Base-by-base conservation (phyloP, 2,888 invertebrate species). In the Neoscelio sp. region DNA sequence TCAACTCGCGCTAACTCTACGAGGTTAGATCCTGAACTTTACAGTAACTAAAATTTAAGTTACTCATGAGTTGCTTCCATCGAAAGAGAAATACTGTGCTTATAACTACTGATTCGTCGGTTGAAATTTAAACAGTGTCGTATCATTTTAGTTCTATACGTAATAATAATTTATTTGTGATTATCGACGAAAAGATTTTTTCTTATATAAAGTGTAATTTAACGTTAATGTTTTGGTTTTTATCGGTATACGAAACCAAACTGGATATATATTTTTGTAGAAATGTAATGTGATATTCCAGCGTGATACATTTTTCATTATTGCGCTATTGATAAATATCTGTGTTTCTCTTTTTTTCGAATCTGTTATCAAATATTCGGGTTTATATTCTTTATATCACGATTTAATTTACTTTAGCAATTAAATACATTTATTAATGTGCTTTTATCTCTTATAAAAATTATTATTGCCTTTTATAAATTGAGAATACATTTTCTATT, bases 11-110 rank as follows among this genome's bases (percentile, higher is more conserved):
- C 50, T 35, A 40, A 15, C 48, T 42, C 18, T 40, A 23, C 62
- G 42, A 70, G 70, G 56, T 67, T 71, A 71, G 65, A 78, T 71
- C 20, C 46, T 62, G 44, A 78, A 78, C 67, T 78, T 67, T 67
- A 50, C 64, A 48, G 65, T 71, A 71, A 68, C 76, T 56, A 56
- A 76, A 76, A 65, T 77, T 64, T 65, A 70, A 77, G 65, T 70
- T 75, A 67, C 75, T 75, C 75, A 38, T 30, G 67, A 75, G 74
- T 65, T 75, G 52, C 48, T 48, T 30, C 33, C 56, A 60, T 67
- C 75, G 67, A 67, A 67, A 52, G 75, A 75, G 60, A 60, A 60
- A 75, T 46, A 67, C 52, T 26, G 23, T 40, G 48, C 33, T 74
- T 65, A 65, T 65, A 74, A 74, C 65, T 56, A 65, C 48, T 50